phyloP scores from a whole-genome alignment of 2,113 vertebrate species.

The Psephotus haematonotus region DNA sequence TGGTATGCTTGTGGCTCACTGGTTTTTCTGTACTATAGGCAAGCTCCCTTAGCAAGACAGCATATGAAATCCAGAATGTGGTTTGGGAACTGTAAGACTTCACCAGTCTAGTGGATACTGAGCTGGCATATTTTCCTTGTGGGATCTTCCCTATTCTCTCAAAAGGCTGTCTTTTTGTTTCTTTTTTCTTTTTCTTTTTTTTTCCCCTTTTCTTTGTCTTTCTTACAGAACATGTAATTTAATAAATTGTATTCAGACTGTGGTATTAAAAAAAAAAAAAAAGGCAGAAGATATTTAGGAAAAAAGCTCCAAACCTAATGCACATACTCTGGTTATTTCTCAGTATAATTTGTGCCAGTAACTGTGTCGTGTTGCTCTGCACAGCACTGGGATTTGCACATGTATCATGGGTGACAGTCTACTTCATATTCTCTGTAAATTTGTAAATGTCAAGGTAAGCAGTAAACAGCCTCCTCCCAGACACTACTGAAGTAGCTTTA shows the following conservation, averaged over 20 bases:
- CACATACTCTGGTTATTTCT: neutral
- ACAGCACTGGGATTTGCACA: neutral
- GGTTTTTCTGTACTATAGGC: neutral
- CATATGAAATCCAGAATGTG: neutral
- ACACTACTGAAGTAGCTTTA: neutral
- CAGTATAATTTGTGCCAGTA: neutral
- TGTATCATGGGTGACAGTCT: neutral
- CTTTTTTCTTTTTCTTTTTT: neutral
- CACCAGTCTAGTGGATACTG: too few species aligned
- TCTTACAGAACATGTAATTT: neutral
- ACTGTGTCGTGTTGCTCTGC: neutral
- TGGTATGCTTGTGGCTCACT: neutral
- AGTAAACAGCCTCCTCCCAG: slow-evolving; percentile 16
- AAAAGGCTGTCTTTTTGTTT: neutral
- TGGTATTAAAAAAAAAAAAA: neutral
- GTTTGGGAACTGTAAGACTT: neutral
- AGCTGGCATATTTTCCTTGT: neutral
- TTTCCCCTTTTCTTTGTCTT: rapidly evolving
- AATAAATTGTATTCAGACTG: neutral
- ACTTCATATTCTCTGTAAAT: neutral
- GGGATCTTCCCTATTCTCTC: neutral
- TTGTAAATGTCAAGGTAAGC: neutral
- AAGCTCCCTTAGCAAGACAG: neutral
- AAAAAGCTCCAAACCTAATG: neutral
- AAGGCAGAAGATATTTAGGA: neutral